phyloP scores from a whole-genome alignment of 2,113 vertebrate genomes.

The Boleophthalmus pectinirostris region DNA sequence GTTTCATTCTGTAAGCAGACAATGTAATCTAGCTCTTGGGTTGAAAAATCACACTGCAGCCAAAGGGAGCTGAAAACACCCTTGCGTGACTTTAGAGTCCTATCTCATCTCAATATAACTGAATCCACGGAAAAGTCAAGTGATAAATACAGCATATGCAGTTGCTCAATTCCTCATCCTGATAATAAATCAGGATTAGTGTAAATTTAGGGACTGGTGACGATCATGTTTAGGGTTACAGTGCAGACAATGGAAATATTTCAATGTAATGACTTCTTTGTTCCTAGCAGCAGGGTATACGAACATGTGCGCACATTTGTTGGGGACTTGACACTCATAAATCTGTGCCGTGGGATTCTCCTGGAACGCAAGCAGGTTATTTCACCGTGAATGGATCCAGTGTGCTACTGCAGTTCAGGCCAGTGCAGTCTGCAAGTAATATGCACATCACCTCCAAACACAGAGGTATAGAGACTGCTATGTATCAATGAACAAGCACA shows the following conservation, averaged over 20 bases:
- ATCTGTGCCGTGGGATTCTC: conserved; percentile 64
- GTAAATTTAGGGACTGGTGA: conserved; percentile 23
- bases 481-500: conserved; percentile 75
- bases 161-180: conserved; percentile 15
- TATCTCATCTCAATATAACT: conserved; percentile 18
- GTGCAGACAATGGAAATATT: conserved; percentile 19
- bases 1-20: conserved; percentile 61
- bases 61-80: conserved; percentile 36
- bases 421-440: conserved; percentile 55
- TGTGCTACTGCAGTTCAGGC: conserved; percentile 43
- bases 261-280: conserved; percentile 25
- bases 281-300: conserved; percentile 23
- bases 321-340: conserved; percentile 46
- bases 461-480: conserved; percentile 75
- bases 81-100: conserved; percentile 36
- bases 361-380: conserved; percentile 61
- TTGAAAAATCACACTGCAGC: conserved; percentile 51
- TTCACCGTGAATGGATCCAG: conserved; percentile 47
- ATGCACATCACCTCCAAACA: conserved; percentile 72
- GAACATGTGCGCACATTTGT: conserved; percentile 35
- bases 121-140: not conserved
- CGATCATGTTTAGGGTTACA: conserved; percentile 22
- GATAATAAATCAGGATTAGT: conserved; percentile 26
- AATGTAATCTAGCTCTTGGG: conserved; percentile 54
- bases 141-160: conserved; percentile 13